Conservation (phyloP, 2,113 vertebrate genomes). For the Grantiella picta region DNA sequence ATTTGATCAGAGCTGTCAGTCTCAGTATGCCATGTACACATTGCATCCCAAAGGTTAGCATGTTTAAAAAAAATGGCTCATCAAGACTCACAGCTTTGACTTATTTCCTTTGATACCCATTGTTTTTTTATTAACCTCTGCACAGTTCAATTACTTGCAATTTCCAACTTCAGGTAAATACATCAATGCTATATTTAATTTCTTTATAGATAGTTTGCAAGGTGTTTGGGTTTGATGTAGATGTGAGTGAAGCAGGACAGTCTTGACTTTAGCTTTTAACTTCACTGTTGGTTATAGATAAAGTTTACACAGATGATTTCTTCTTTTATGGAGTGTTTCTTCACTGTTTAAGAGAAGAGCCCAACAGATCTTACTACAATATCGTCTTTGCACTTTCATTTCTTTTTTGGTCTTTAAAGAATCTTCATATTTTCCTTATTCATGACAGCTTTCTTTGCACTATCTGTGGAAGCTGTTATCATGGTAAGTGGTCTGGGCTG, state of each 20-base stretch:
- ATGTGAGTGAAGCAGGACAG: neutral
- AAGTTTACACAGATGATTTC: neutral
- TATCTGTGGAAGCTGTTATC: neutral
- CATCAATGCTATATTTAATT: neutral
- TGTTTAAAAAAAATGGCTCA: neutral
- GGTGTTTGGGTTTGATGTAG: neutral
- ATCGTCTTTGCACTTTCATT: neutral
- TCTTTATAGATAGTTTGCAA: neutral
- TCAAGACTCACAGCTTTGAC: neutral
- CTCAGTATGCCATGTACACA: neutral
- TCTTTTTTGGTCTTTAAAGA: neutral
- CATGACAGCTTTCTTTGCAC: neutral
- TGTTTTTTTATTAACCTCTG: neutral
- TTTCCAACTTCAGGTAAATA: neutral
- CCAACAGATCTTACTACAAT: neutral
- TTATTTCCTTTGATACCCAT: neutral
- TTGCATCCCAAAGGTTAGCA: neutral
- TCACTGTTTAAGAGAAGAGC: neutral
- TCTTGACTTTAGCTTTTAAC: neutral
- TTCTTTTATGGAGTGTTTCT: neutral
- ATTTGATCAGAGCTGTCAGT: conserved; percentile 4
- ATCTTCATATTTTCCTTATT: neutral
- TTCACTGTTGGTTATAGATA: neutral
- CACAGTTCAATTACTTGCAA: neutral
- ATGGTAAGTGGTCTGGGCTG: neutral